Conservation (phyloP, 1,140 invertebrate genomes). For the Wiebesia pumilae region DNA sequence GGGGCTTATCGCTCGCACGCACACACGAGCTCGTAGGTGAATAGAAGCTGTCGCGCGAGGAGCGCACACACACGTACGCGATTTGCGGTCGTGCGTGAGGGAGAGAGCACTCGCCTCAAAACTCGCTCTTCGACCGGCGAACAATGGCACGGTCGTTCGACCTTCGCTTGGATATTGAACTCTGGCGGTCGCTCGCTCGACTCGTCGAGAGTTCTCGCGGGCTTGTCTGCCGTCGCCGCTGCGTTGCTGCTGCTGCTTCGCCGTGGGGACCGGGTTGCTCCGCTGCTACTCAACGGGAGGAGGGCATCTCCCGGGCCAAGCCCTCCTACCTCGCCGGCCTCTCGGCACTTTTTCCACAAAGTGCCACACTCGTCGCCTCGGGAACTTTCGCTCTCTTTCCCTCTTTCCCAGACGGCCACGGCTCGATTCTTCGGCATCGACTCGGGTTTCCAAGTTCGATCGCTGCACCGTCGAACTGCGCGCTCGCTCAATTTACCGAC, state of each 20-base stretch:
- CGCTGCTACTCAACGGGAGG: too few relatives aligned
- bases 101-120: slow-evolving; percentile 1
- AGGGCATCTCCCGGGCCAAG: neutral
- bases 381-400: neutral
- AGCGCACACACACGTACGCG: neutral
- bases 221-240: neutral
- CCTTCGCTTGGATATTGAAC: slow-evolving; percentile 70
- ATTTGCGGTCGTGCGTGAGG: neutral
- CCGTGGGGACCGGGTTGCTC: neutral
- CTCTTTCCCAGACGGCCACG: neutral
- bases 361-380: neutral
- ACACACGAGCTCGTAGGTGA: neutral
- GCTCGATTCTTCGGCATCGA: too few relatives aligned
- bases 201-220: neutral
- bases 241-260: neutral
- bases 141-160: slow-evolving; percentile 62
- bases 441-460: too few relatives aligned
- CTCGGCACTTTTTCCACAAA: neutral
- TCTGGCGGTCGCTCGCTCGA: slow-evolving; percentile 48
- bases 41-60: neutral
- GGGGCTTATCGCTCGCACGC: neutral
- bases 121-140: slow-evolving; percentile 52
- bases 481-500: too few relatives aligned
- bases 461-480: too few relatives aligned
- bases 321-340: neutral